phyloP scores from a whole-genome alignment of 2,888 invertebrate genomes.

The Pyrrhia umbra region DNA sequence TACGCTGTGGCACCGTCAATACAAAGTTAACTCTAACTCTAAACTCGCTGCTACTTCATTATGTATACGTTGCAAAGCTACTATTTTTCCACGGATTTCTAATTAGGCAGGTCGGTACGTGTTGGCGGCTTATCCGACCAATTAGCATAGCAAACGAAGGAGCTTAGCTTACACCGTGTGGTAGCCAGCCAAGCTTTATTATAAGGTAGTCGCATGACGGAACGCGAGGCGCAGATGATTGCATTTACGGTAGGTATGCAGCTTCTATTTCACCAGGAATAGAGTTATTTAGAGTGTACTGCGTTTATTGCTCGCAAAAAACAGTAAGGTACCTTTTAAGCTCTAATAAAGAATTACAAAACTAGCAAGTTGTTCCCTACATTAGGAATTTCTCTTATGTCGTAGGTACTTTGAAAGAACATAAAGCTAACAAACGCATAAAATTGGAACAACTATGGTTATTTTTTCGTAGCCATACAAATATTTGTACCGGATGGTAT shows the following conservation, averaged over 20 bases:
- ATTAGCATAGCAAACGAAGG: slow-evolving; percentile 82
- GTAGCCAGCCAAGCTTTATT: slow-evolving; percentile 70
- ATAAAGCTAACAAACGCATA: no score
- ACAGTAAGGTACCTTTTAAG: no score
- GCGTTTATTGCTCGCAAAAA: not conserved
- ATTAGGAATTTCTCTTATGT: no score
- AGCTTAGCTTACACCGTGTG: slow-evolving; percentile 71
- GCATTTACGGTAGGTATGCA: slow-evolving; percentile 31
- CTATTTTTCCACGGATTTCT: slow-evolving; percentile 69
- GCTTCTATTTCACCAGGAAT: slow-evolving; percentile 23
- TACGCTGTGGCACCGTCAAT: slow-evolving; percentile 60
- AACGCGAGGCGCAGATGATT: slow-evolving; percentile 56
- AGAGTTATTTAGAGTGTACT: no score
- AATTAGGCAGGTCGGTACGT: slow-evolving; percentile 71
- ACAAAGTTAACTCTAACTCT: slow-evolving; percentile 32
- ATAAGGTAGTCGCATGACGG: slow-evolving; percentile 61
- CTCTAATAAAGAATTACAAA: no score
- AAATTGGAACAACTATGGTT: no score
- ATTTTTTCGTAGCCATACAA: no score
- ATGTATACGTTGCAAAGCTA: slow-evolving; percentile 58
- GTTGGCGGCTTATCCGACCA: slow-evolving; percentile 78
- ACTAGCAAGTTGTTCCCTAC: no score
- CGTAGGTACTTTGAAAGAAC: no score
- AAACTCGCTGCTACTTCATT: slow-evolving; percentile 49
- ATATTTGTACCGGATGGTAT: no score